These are phyloP conservation scores for Napeogenes inachia DNA, from an alignment of 2,888 invertebrate species.

Conservation along the genomic window DNA sequence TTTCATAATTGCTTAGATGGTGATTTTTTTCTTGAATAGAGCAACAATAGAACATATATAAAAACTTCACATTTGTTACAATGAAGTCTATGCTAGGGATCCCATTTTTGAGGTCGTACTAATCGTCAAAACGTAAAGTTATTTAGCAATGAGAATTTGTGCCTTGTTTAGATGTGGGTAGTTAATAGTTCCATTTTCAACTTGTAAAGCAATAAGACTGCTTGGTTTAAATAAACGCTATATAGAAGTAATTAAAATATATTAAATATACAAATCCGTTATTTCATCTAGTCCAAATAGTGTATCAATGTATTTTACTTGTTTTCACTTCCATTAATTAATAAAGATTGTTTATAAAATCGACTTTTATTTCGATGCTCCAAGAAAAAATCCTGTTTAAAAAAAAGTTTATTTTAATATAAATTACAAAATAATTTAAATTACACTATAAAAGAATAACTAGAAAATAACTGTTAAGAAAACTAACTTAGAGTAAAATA, in stretches of 20 bases:
- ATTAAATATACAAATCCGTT: conserved; percentile 1
- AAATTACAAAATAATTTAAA: conserved; percentile 3
- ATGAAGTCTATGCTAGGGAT: no score
- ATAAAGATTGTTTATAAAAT: conserved; percentile 15
- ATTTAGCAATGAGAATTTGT: conserved; percentile 17
- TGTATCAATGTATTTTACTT: conserved; percentile 4
- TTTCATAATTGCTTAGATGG: no score
- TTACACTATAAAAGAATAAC: background rate
- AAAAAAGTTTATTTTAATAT: conserved; percentile 8
- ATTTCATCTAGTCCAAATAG: conserved; percentile 12
- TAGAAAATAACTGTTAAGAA: background rate
- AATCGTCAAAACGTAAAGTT: background rate
- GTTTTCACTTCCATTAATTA: conserved; percentile 9
- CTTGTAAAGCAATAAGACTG: conserved; percentile 16
- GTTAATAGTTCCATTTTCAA: conserved; percentile 21
- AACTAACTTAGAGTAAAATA: background rate
- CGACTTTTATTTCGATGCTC: conserved; percentile 2
- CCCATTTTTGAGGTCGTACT: no score
- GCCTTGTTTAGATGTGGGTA: conserved; percentile 30
- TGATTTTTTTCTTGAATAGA: no score
- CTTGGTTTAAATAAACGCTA: conserved; percentile 7
- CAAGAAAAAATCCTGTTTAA: conserved; percentile 3
- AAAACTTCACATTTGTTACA: no score
- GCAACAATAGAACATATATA: no score
- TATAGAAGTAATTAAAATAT: background rate